Conservation (phyloP, 2,113 vertebrate species). For the Spea bombifrons region DNA sequence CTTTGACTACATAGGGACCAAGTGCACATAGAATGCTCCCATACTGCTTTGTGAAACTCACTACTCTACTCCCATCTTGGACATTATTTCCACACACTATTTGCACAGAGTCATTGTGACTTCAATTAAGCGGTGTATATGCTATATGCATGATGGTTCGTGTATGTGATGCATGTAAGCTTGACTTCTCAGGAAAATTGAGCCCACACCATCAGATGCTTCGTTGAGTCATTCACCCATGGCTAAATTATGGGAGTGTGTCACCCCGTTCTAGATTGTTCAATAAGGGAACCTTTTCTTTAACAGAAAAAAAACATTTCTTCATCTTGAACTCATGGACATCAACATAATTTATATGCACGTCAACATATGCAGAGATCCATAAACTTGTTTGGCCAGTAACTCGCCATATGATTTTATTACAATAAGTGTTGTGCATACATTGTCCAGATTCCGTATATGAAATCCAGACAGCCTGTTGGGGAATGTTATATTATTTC, state of each 20-base stretch:
- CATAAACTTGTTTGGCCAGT: neutral
- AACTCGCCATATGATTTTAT: neutral
- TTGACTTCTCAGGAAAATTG: neutral
- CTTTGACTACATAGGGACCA: no score
- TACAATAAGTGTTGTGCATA: neutral
- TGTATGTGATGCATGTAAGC: neutral
- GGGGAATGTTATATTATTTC: neutral
- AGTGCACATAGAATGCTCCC: neutral
- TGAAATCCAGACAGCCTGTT: neutral
- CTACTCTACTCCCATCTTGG: neutral
- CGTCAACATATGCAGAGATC: neutral
- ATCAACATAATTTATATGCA: neutral
- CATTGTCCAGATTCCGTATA: neutral
- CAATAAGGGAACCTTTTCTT: conserved; percentile 13
- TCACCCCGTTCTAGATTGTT: conserved; percentile 12
- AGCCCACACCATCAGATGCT: neutral
- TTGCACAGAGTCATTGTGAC: neutral
- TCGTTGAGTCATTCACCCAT: conserved; percentile 7
- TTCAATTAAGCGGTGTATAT: neutral
- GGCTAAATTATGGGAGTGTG: neutral
- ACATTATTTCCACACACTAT: neutral
- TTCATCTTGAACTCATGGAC: neutral
- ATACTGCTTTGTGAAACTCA: neutral
- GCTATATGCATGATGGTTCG: neutral
- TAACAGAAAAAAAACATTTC: neutral